A percentile compares a stretch with the other conserved stretches of the same genome.
These are phyloP conservation scores for Clivina fossor DNA, from an alignment of 2,888 invertebrate genomes.

Conservation along the genomic window DNA sequence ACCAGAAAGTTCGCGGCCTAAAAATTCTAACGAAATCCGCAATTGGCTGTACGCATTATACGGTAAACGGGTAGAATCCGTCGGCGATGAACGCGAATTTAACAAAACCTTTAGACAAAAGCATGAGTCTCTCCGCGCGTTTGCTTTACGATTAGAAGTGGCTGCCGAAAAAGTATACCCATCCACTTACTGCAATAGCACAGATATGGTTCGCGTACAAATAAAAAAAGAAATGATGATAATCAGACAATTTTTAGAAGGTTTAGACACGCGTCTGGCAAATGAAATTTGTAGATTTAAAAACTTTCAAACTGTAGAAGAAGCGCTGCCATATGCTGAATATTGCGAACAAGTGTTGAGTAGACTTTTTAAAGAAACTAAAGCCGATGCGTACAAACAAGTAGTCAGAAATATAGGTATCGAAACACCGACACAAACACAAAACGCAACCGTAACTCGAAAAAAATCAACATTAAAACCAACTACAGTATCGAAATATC, in stretches of 20 bases:
- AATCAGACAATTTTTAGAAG: slow-evolving; percentile 11
- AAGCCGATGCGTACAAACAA: background rate
- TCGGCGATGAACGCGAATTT: slow-evolving; percentile 4
- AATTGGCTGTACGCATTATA: no score
- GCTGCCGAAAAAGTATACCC: slow-evolving; percentile 3
- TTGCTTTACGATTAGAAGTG: slow-evolving; percentile 1
- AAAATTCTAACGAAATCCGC: no score
- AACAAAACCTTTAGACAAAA: background rate
- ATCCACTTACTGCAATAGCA: background rate
- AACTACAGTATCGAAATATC: background rate
- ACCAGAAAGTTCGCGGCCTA: no score
- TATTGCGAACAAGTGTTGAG: background rate
- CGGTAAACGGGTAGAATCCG: no score
- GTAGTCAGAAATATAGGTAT: background rate
- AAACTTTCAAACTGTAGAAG: slow-evolving; percentile 16
- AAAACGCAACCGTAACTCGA: background rate
- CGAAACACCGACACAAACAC: background rate
- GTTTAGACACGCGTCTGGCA: slow-evolving; percentile 9
- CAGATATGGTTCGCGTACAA: background rate
- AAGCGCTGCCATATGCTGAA: slow-evolving; percentile 10
- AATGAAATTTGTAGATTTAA: slow-evolving; percentile 16
- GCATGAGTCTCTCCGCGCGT: slow-evolving; percentile 4
- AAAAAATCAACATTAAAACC: background rate
- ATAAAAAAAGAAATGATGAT: background rate
- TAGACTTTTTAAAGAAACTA: slow-evolving; percentile 4